These are phyloP conservation scores for Sternarchorhynchus goeldii DNA, from an alignment of 2,797 vertebrate species.

Conservation along the genomic window DNA sequence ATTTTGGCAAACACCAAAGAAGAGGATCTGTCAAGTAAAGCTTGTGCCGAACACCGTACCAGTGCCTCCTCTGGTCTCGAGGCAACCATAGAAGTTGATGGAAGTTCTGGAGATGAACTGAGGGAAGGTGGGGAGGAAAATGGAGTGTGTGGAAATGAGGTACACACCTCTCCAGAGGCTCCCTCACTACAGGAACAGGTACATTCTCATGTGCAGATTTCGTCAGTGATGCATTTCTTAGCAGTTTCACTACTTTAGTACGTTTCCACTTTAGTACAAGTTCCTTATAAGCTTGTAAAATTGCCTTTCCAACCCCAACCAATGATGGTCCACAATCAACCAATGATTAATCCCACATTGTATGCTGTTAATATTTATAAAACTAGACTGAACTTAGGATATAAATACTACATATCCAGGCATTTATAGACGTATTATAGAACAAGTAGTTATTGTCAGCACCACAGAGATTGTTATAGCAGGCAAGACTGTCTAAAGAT, in stretches of 20 bases:
- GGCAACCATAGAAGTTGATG: constrained; percentile 6
- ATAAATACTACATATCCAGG: too few species aligned
- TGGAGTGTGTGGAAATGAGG: constrained; percentile 12
- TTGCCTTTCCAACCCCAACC: not conserved
- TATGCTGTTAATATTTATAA: too few species aligned
- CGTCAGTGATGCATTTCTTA: not conserved
- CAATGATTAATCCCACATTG: too few species aligned
- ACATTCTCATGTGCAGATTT: not conserved
- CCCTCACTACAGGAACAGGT: constrained; percentile 39
- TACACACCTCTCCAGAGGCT: not conserved
- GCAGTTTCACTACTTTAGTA: not conserved
- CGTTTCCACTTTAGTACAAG: not conserved
- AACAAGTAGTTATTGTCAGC: too few species aligned
- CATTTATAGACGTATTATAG: too few species aligned
- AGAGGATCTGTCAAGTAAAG: not conserved
- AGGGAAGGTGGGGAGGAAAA: not conserved
- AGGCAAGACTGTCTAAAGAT: too few species aligned
- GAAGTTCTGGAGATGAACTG: not conserved
- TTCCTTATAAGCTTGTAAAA: too few species aligned
- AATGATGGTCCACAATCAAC: not conserved
- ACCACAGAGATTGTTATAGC: too few species aligned
- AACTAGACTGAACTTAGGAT: too few species aligned
- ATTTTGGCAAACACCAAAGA: constrained; percentile 4
- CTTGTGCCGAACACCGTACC: not conserved
- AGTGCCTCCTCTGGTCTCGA: not conserved